phyloP scores from a whole-genome alignment of 2,113 vertebrate species.

The Lanius collurio region DNA sequence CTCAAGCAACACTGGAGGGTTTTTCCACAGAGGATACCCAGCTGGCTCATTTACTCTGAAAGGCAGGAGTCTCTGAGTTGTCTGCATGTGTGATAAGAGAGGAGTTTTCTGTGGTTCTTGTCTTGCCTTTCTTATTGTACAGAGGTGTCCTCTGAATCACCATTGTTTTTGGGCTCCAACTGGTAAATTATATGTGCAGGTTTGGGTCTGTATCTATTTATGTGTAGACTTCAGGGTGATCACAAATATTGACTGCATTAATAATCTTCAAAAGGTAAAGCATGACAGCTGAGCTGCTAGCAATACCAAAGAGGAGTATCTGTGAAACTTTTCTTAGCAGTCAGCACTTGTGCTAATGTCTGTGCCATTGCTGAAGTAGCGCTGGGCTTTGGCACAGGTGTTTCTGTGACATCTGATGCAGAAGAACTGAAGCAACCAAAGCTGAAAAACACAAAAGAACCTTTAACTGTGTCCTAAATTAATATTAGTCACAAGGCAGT shows the following conservation, averaged over 20 bases:
- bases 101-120: not conserved
- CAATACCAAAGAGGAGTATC: not conserved
- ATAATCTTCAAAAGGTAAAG: not conserved
- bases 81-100: fast-evolving
- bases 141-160: not conserved
- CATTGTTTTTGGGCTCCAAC: not conserved
- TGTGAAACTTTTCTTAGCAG: not conserved
- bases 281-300: not conserved
- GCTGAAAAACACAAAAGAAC: not conserved
- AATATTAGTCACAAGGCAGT: not conserved
- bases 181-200: not conserved
- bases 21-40: not conserved
- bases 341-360: not conserved
- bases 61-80: not conserved
- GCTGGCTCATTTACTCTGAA: not conserved
- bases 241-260: not conserved
- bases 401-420: not conserved
- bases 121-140: not conserved
- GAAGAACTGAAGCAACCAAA: not conserved
- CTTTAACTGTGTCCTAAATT: not conserved
- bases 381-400: not conserved
- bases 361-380: not conserved
- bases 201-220: not conserved
- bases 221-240: not conserved
- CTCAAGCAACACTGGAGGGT: not conserved